Percentiles rank a stretch among this genome's conserved stretches.
Evolutionary conservation across 2,797 vertebrate species (phyloP).

Genomic region (Enoplosus armatus): DNA sequence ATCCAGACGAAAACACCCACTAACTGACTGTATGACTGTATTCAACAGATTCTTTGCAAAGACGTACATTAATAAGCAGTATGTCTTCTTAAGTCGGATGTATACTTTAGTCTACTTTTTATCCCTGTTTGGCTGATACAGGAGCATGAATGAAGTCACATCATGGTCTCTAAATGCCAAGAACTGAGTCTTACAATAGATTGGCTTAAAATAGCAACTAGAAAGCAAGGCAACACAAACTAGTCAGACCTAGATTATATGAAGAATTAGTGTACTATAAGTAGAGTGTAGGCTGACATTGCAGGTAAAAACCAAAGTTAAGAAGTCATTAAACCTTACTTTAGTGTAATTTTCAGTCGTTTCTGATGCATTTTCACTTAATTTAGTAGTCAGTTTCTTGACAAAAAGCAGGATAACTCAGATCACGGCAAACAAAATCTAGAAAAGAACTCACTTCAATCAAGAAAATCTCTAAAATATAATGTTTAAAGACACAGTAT

Average conservation of each 20-base stretch:
- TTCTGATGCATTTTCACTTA: background rate
- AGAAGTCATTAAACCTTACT: background rate
- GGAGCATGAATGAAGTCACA: conserved; percentile 59
- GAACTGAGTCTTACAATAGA: conserved; percentile 46
- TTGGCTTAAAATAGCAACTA: conserved; percentile 52
- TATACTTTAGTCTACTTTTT: background rate
- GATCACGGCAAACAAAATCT: background rate
- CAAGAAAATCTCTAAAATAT: background rate
- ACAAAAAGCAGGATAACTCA: background rate
- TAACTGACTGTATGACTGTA: background rate
- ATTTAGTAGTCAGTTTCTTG: background rate
- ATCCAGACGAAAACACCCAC: background rate
- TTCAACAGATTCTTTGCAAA: background rate
- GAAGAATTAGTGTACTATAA: conserved; percentile 13
- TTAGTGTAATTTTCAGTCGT: background rate
- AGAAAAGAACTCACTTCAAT: too few species aligned
- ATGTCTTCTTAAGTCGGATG: background rate
- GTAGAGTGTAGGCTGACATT: background rate
- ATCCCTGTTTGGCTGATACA: conserved; percentile 19
- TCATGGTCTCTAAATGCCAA: conserved; percentile 62
- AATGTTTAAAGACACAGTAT: background rate
- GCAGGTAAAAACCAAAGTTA: background rate
- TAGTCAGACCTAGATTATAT: conserved; percentile 2
- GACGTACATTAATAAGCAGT: background rate
- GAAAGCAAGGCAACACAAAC: conserved; percentile 6